These are phyloP conservation scores for Nasua narica DNA, from an alignment of 2,797 vertebrate species.

Conservation along the genomic window DNA sequence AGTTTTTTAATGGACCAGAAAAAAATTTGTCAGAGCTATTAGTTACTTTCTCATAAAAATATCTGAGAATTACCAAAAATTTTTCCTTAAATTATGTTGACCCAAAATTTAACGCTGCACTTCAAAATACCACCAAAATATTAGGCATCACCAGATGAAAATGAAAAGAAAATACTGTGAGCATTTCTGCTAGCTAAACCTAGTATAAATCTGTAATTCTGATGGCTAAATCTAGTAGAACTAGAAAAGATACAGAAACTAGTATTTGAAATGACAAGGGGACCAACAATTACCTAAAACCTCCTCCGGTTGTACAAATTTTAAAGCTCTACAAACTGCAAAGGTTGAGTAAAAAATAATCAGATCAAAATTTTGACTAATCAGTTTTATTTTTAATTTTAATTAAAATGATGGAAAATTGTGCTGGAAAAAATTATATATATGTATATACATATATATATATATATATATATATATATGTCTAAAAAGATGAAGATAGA, in stretches of 20 bases:
- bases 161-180: not conserved
- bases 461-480: not conserved
- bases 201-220: not conserved
- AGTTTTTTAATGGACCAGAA: not conserved
- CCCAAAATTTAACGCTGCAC: not conserved
- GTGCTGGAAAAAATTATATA: not conserved
- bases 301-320: too few relatives aligned
- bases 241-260: not conserved
- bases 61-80: not conserved
- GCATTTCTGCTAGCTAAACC: not conserved
- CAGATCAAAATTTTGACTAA: not conserved
- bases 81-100: not conserved
- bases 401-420: not conserved
- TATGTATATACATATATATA: too few relatives aligned
- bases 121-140: not conserved
- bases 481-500: not conserved
- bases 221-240: not conserved
- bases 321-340: not conserved
- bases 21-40: not conserved
- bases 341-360: not conserved
- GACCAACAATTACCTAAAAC: not conserved
- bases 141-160: not conserved
- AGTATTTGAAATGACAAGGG: not conserved
- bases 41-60: not conserved
- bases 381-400: not conserved